A percentile compares a stretch with the other conserved stretches of the same genome.
Conservation (phyloP, 2,113 vertebrate genomes). For the Bos taurus region DNA sequence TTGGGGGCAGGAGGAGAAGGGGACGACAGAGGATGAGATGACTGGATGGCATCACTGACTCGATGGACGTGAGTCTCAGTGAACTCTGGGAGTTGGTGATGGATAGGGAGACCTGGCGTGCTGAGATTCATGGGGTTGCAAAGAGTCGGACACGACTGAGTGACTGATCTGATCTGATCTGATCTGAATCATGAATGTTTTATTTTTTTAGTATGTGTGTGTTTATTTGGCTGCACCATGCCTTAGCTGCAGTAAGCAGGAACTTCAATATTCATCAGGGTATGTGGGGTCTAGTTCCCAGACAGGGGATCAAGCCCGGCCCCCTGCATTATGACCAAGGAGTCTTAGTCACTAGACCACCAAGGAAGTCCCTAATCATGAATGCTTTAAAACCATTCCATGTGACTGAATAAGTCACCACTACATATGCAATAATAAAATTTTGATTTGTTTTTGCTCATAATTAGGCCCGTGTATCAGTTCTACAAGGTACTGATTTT, state of each 20-base stretch:
- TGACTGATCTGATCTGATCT: too few relatives aligned
- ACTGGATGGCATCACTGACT: too few relatives aligned
- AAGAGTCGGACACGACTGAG: too few relatives aligned
- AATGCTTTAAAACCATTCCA: not conserved
- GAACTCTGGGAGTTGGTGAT: too few relatives aligned
- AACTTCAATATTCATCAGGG: rapidly evolving
- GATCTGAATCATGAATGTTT: not conserved
- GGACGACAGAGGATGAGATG: too few relatives aligned
- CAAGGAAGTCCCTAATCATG: not conserved
- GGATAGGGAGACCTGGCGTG: too few relatives aligned
- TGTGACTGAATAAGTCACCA: not conserved
- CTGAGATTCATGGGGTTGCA: too few relatives aligned
- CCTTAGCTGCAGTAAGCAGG: not conserved
- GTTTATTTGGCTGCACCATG: not conserved
- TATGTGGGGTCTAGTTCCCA: not conserved
- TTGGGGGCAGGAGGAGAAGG: too few relatives aligned
- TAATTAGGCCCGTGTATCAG: not conserved
- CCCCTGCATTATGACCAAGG: not conserved
- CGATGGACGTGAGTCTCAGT: too few relatives aligned
- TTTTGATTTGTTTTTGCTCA: not conserved
- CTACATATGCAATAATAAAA: not conserved
- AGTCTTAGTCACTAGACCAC: not conserved
- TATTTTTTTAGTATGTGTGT: not conserved
- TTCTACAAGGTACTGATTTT: not conserved
- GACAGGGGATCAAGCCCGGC: not conserved